Percentiles rank a stretch among this genome's conserved stretches.
phyloP scores from a whole-genome alignment of 2,113 vertebrate species.

The Mormyrus lacerda region DNA sequence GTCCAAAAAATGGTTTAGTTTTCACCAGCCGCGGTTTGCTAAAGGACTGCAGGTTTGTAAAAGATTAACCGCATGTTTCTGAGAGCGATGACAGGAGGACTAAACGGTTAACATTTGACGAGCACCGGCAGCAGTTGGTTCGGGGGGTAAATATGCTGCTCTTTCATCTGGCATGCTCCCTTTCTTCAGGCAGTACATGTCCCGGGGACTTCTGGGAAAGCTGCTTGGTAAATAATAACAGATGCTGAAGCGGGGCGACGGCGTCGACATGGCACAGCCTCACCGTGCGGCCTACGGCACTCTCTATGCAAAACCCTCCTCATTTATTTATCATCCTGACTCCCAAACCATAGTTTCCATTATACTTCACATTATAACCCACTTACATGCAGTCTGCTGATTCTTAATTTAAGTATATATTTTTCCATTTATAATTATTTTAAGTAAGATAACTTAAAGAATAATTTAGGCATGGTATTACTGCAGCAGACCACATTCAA shows the following conservation, averaged over 20 bases:
- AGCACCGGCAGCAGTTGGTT: not conserved
- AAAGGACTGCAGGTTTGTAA: not conserved
- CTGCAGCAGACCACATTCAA: not conserved
- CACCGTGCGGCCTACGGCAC: not conserved
- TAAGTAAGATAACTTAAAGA: not conserved
- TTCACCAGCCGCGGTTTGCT: not conserved
- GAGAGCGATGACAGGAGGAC: not conserved
- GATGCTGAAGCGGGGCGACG: not conserved
- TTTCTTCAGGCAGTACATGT: slow-evolving; percentile 30
- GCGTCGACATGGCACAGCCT: not conserved
- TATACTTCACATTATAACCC: not conserved
- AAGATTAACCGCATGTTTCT: not conserved
- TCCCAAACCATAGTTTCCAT: not conserved
- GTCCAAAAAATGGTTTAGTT: not conserved
- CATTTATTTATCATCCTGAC: slow-evolving; percentile 4
- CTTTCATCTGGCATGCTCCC: slow-evolving; percentile 13
- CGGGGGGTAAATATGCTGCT: slow-evolving; percentile 8
- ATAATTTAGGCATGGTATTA: not conserved
- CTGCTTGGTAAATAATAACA: slow-evolving; percentile 37
- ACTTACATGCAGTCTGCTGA: not conserved
- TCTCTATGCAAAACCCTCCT: not conserved
- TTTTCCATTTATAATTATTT: not conserved
- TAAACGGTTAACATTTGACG: slow-evolving; percentile 11
- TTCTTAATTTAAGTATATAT: not conserved
- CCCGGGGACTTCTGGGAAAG: slow-evolving; percentile 24